Conservation (phyloP, 2,113 vertebrate species). For the Chroicocephalus ridibundus region DNA sequence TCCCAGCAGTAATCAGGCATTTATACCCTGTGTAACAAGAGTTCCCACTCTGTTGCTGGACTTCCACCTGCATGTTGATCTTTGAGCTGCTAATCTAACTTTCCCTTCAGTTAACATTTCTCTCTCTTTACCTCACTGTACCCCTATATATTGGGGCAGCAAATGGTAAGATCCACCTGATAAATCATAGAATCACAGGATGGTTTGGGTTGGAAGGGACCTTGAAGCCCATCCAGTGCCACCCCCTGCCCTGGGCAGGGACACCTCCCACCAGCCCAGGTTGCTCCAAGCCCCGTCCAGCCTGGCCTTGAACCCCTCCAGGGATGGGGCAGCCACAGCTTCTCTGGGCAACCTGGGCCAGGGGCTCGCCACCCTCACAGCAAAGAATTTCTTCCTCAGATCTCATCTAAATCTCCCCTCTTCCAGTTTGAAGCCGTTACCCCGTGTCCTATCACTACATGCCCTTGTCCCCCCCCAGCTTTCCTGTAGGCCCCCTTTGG, state of each 20-base stretch:
- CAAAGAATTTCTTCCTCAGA: neutral
- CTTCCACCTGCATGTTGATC: neutral
- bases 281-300: neutral
- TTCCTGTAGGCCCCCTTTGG: neutral
- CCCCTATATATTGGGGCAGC: neutral
- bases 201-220: too few species aligned
- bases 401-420: neutral
- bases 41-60: neutral
- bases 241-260: too few species aligned
- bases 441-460: neutral
- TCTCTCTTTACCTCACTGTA: neutral
- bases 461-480: neutral
- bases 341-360: neutral
- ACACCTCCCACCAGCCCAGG: neutral
- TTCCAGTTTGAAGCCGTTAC: neutral
- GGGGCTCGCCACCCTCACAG: too few species aligned
- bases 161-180: neutral
- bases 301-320: neutral
- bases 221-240: too few species aligned
- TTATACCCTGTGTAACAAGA: accelerated
- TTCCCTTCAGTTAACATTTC: neutral
- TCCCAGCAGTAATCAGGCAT: neutral
- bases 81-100: neutral
- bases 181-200: neutral
- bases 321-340: neutral